Evolutionary conservation across 2,113 vertebrate genomes (phyloP).

Genomic region (Thalassoma bifasciatum): DNA sequence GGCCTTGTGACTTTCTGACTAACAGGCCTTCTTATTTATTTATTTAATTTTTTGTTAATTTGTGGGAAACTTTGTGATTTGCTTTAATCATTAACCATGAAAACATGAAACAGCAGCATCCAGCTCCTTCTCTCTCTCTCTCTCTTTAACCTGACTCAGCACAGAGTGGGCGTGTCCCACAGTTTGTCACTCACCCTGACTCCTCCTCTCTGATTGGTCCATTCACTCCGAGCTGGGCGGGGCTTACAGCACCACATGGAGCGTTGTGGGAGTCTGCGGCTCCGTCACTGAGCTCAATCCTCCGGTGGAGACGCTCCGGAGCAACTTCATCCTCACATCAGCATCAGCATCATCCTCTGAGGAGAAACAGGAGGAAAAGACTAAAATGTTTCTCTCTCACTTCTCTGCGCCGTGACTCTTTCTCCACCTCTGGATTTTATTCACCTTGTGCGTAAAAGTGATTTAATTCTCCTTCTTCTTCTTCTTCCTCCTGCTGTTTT

Average conservation of each 20-base stretch:
- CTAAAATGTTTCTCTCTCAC: neutral
- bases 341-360: constrained; percentile 7
- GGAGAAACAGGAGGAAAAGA: neutral
- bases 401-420: neutral
- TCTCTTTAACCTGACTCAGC: constrained; percentile 28
- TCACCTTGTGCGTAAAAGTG: constrained; percentile 25
- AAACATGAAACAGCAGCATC: too few relatives aligned
- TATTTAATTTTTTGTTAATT: too few relatives aligned
- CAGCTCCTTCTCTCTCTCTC: too few relatives aligned
- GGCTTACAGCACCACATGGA: constrained; percentile 71
- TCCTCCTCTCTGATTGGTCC: constrained; percentile 54
- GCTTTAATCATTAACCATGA: too few relatives aligned
- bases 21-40: too few relatives aligned
- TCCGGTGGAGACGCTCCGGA: constrained; percentile 44
- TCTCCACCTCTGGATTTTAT: neutral
- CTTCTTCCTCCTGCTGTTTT: too few relatives aligned
- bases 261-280: constrained; percentile 28
- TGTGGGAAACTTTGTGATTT: too few relatives aligned
- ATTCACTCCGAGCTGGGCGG: constrained; percentile 57
- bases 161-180: constrained; percentile 47
- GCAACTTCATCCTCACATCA: constrained; percentile 14
- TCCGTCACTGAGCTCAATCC: constrained; percentile 60
- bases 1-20: too few relatives aligned
- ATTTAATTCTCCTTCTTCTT: neutral
- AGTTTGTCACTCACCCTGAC: constrained; percentile 27